phyloP scores from a whole-genome alignment of 2,113 vertebrate species.

The Syrrhaptes paradoxus region DNA sequence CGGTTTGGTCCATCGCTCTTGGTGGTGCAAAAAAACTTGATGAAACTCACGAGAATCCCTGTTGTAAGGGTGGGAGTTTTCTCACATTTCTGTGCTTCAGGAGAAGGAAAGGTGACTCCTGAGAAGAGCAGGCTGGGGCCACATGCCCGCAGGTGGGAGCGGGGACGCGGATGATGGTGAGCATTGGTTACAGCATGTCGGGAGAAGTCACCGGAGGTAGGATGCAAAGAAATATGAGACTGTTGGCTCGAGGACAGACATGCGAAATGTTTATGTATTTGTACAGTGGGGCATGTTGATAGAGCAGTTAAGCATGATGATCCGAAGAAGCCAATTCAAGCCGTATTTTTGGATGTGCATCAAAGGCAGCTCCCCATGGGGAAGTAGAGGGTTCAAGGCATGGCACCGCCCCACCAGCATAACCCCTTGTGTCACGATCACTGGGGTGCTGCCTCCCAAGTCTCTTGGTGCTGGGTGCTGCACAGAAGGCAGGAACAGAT shows the following conservation, averaged over 20 bases:
- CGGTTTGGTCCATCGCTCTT: not conserved
- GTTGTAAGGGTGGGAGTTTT: not conserved
- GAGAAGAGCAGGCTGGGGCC: not conserved
- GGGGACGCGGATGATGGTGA: accelerated
- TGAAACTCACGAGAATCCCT: not conserved
- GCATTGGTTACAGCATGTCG: accelerated
- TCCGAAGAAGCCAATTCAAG: not conserved
- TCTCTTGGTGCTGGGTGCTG: not conserved
- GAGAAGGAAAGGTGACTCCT: not conserved
- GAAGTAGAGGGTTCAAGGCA: not conserved
- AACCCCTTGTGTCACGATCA: accelerated
- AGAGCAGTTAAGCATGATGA: not conserved
- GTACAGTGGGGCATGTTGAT: not conserved
- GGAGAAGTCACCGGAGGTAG: not conserved
- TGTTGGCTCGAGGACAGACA: not conserved
- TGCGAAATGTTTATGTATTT: not conserved
- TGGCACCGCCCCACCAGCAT: accelerated
- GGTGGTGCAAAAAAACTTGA: not conserved
- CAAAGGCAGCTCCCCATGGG: not conserved
- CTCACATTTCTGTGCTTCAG: not conserved
- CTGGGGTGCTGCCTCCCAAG: not conserved
- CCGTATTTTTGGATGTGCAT: not conserved
- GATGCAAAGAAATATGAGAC: not conserved
- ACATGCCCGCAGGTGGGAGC: not conserved
- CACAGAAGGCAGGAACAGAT: not conserved